phyloP scores from a whole-genome alignment of 2,113 vertebrate species.

The Oncorhynchus nerka region DNA sequence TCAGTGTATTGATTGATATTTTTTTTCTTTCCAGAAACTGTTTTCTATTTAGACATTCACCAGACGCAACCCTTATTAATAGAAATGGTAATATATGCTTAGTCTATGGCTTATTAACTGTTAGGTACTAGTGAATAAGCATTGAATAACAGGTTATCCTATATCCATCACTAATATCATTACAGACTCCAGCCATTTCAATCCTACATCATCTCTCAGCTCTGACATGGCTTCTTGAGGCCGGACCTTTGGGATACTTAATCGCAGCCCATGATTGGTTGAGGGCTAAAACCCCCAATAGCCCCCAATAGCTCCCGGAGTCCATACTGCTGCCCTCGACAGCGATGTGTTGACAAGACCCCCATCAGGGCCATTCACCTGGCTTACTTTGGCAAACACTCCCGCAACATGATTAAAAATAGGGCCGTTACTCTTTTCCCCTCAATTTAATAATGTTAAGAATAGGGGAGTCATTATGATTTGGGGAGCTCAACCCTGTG shows the following conservation, averaged over 20 bases:
- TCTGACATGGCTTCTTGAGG: background rate
- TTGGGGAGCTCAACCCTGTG: background rate
- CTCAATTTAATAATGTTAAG: conserved; percentile 1
- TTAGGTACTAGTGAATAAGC: background rate
- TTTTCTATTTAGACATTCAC: no score
- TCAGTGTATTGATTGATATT: no score
- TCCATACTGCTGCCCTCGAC: background rate
- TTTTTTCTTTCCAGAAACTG: no score
- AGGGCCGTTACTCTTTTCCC: background rate
- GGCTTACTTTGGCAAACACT: conserved; percentile 15
- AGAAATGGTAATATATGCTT: background rate
- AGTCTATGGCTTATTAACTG: background rate
- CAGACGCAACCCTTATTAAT: background rate
- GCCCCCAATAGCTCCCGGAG: background rate
- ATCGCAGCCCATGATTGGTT: background rate
- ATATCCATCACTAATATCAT: background rate
- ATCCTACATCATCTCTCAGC: conserved; percentile 3
- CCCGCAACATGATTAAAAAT: background rate
- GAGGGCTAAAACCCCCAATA: background rate
- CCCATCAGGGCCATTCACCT: conserved; percentile 6
- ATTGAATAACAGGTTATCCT: background rate
- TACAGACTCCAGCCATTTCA: background rate
- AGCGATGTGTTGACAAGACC: conserved; percentile 24
- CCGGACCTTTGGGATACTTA: background rate
- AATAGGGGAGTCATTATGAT: background rate